Evolutionary conservation across 2,113 vertebrate species (phyloP).

Genomic region (Cyanoramphus novaezelandiae): DNA sequence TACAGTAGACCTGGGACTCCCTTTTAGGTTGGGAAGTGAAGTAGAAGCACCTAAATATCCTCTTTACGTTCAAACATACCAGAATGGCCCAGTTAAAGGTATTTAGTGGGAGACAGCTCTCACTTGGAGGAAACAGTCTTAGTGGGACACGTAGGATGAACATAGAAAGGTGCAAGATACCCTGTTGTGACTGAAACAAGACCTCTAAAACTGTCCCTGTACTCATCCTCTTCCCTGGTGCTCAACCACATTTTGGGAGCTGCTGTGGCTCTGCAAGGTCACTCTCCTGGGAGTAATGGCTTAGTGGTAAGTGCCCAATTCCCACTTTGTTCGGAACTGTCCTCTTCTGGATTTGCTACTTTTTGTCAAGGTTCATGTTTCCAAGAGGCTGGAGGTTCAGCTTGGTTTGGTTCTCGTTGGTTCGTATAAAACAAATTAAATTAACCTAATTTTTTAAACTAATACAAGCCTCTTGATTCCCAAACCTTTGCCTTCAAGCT

Average conservation of each 20-base stretch:
- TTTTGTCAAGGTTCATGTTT: background rate
- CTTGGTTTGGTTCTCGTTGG: background rate
- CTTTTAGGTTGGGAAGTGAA: background rate
- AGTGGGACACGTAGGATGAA: background rate
- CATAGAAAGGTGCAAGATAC: fast-evolving
- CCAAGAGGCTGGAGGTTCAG: background rate
- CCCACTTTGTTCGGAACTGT: background rate
- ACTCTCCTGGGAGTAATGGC: background rate
- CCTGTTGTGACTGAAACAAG: background rate
- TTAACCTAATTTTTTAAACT: background rate
- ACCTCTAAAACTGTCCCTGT: background rate
- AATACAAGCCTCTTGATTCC: background rate
- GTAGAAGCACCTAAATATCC: background rate
- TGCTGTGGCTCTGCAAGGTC: background rate
- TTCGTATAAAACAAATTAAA: background rate
- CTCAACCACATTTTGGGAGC: background rate
- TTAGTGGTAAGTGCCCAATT: background rate
- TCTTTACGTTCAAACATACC: background rate
- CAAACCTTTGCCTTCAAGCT: background rate
- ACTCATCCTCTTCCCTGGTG: background rate
- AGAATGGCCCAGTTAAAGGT: background rate
- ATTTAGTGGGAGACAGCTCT: background rate
- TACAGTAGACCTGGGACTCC: background rate
- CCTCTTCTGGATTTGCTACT: background rate
- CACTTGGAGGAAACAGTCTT: background rate